Base-by-base conservation (phyloP, 2,797 vertebrate species). In the Malurus splendens region DNA sequence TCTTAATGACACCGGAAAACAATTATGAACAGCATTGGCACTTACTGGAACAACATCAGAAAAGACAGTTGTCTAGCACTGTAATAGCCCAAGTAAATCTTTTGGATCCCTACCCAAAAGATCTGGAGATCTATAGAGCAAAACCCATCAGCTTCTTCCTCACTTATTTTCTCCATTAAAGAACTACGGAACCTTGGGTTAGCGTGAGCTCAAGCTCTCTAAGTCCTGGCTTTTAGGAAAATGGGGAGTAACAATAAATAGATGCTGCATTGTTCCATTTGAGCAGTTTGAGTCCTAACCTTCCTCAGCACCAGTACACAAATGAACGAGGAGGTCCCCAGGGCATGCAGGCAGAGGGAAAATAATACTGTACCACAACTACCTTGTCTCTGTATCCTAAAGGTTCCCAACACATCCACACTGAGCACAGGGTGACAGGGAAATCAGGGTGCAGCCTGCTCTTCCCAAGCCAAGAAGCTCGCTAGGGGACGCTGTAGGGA, bases 1-100 rank as follows among this genome's bases (percentile, higher is more conserved):
- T 87, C 92, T 92, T 79, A 93, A 88, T 96, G 93, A 87, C 81
- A 86, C 90, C 54, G 88, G 90, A 93, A 94, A 96, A 93, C 93
- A 85, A 92, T 70, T 65, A 93, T 90, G 93, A 95, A 96, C 38
- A 95, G 94, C 93, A 94, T 94, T 96, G 96, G 97, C 97, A 97
- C 96, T 90, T 92, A 90, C 92, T 95, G 89, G 73, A 93, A 94
- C 86, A 89, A 93, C 88, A 94, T 90, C 93, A 79, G 90, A 93
- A 91, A 84, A 75, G 78, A 85, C 88, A 92, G 92, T 75, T 72
- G 71, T 85, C 94, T 95, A 95, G 67, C 84, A 90, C 79, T 92
- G 86, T 87, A 94, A 92, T 92, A 96, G 81, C 91, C 94, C 94
- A 90, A 94, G 91, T 33, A 68, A 89, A 68, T 86, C 84, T 47